A percentile compares a stretch with the other conserved stretches of the same genome.
These are phyloP conservation scores for Smittia aterrima DNA, from an alignment of 2,888 invertebrate genomes.

Conservation along the genomic window DNA sequence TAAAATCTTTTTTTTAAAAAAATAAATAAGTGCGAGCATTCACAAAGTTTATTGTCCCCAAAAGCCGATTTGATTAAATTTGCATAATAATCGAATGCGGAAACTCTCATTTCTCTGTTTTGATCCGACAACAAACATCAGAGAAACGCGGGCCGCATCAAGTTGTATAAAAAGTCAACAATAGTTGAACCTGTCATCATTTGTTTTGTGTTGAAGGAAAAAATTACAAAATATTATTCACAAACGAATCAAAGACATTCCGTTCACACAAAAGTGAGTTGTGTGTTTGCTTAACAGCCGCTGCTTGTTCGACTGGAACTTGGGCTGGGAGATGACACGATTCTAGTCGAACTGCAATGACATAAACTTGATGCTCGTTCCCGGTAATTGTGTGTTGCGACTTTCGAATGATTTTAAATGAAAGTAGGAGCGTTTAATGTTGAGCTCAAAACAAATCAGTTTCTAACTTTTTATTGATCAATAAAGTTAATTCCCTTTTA, in stretches of 20 bases:
- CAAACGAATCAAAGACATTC: conserved; percentile 9
- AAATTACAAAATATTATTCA: conserved; percentile 11
- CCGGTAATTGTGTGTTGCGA: no score
- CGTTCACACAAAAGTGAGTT: not conserved
- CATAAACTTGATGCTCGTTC: no score
- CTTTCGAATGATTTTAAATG: no score
- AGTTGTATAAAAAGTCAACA: conserved; percentile 15
- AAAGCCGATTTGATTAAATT: no score
- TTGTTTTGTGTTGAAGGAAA: not conserved
- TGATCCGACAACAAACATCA: not conserved
- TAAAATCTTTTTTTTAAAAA: no score
- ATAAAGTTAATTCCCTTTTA: conserved; percentile 38
- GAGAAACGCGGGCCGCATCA: not conserved
- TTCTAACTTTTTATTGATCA: not conserved
- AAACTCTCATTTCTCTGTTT: conserved; percentile 10
- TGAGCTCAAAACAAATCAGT: no score
- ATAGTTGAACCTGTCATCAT: conserved; percentile 37
- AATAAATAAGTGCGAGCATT: no score
- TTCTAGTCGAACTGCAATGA: no score
- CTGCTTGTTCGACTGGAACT: not conserved
- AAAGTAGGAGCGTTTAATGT: no score
- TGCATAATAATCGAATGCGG: conserved; percentile 35
- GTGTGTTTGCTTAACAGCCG: not conserved
- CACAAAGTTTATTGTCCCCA: no score
- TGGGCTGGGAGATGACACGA: no score